phyloP scores from a whole-genome alignment of 2,888 invertebrate species.

The Phengaris arion region DNA sequence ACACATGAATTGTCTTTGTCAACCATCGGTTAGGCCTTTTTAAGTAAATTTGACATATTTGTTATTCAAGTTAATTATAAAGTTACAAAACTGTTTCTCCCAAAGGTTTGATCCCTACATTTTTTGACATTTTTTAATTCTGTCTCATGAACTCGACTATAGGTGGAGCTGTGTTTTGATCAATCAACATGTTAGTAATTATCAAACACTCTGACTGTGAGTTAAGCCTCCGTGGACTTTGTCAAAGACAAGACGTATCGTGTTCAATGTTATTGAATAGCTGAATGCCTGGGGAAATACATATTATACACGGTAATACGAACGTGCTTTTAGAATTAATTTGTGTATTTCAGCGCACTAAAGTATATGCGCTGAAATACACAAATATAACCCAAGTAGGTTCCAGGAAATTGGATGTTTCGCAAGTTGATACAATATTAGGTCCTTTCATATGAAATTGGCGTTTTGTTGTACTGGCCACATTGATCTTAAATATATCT shows the following conservation, averaged over 20 bases:
- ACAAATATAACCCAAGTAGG: not conserved
- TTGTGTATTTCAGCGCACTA: too few relatives aligned
- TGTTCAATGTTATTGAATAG: not conserved
- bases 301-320: not conserved
- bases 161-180: not conserved
- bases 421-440: not conserved
- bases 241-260: not conserved
- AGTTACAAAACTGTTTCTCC: too few relatives aligned
- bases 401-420: not conserved
- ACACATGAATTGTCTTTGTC: too few relatives aligned
- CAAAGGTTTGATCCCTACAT: too few relatives aligned
- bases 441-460: too few relatives aligned
- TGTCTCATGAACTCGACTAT: not conserved
- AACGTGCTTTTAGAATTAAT: not conserved
- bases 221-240: not conserved
- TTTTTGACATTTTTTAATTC: too few relatives aligned
- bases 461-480: too few relatives aligned
- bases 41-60: too few relatives aligned
- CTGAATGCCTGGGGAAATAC: not conserved
- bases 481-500: too few relatives aligned
- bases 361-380: too few relatives aligned
- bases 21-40: too few relatives aligned
- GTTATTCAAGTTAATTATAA: too few relatives aligned
- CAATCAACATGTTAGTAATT: not conserved
- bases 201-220: not conserved